phyloP scores from a whole-genome alignment of 1,140 invertebrate genomes.

The Conopomorpha cramerella region DNA sequence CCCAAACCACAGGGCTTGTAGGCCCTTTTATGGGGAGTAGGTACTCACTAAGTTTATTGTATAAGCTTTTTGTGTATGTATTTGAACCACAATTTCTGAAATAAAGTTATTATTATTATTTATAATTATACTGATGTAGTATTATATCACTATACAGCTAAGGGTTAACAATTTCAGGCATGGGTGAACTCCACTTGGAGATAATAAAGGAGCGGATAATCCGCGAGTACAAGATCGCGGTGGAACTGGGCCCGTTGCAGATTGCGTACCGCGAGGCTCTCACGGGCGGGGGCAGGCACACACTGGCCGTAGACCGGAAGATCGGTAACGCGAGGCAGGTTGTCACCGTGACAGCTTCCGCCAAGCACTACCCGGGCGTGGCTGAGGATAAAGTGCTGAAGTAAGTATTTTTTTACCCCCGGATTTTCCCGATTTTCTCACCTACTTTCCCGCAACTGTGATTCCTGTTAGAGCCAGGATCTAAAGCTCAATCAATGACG shows the following conservation, averaged over 20 bases:
- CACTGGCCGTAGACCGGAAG: slow-evolving; percentile 65
- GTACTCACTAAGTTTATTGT: too few species aligned
- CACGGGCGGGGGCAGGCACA: slow-evolving; percentile 49
- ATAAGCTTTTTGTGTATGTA: too few species aligned
- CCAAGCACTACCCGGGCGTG: slow-evolving; percentile 32
- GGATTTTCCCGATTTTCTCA: too few species aligned
- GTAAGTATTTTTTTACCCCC: slow-evolving; percentile 37
- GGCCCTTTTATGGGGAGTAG: too few species aligned
- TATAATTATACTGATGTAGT: too few species aligned
- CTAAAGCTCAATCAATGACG: too few species aligned
- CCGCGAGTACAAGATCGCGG: slow-evolving; percentile 91
- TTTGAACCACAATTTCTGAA: too few species aligned
- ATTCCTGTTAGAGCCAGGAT: too few species aligned
- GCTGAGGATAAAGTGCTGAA: slow-evolving; percentile 11
- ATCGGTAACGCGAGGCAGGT: slow-evolving; percentile 63
- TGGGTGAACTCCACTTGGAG: slow-evolving; percentile 97
- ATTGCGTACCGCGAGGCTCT: slow-evolving; percentile 91
- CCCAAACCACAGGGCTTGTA: too few species aligned
- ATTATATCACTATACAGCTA: too few species aligned
- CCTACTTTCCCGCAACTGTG: too few species aligned
- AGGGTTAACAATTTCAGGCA: slow-evolving; percentile 70
- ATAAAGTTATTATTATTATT: too few species aligned
- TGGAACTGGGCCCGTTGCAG: slow-evolving; percentile 90
- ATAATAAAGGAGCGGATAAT: slow-evolving; percentile 87
- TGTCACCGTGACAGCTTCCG: slow-evolving; percentile 59